phyloP scores from a whole-genome alignment of 1,140 invertebrate species.

The Charaxes varanes region DNA sequence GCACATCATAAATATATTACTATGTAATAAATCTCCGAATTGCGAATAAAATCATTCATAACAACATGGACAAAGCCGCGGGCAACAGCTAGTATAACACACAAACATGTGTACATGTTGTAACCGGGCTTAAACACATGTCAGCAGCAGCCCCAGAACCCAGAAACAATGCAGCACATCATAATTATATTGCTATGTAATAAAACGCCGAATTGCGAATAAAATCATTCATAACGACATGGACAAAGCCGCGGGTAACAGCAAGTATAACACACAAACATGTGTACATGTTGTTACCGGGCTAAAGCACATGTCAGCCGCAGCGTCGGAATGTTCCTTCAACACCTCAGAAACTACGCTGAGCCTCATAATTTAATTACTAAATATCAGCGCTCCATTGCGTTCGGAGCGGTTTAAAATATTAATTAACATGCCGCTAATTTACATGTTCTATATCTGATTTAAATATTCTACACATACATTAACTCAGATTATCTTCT shows the following conservation, averaged over 20 bases:
- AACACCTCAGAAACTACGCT: conserved; percentile 27
- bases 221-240: conserved; percentile 13
- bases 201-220: too few relatives aligned
- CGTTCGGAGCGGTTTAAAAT: conserved; percentile 15
- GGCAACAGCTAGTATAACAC: conserved; percentile 21
- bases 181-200: too few relatives aligned
- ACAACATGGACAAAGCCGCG: conserved; percentile 11
- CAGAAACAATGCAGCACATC: conserved; percentile 2
- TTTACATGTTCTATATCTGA: too few relatives aligned
- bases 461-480: too few relatives aligned
- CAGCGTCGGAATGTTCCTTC: conserved; percentile 33
- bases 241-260: conserved; percentile 11
- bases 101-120: too few relatives aligned
- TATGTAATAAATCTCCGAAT: too few relatives aligned
- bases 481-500: too few relatives aligned
- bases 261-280: too few relatives aligned
- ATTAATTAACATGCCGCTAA: too few relatives aligned
- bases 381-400: conserved; percentile 19
- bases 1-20: conserved; percentile 4
- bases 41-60: too few relatives aligned
- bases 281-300: conserved; percentile 36
- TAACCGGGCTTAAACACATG: too few relatives aligned
- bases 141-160: too few relatives aligned
- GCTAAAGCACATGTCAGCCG: conserved; percentile 31
- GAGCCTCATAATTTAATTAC: conserved; percentile 22